These are phyloP conservation scores for Borostomias antarcticus DNA, from an alignment of 2,797 vertebrate species.

Conservation along the genomic window DNA sequence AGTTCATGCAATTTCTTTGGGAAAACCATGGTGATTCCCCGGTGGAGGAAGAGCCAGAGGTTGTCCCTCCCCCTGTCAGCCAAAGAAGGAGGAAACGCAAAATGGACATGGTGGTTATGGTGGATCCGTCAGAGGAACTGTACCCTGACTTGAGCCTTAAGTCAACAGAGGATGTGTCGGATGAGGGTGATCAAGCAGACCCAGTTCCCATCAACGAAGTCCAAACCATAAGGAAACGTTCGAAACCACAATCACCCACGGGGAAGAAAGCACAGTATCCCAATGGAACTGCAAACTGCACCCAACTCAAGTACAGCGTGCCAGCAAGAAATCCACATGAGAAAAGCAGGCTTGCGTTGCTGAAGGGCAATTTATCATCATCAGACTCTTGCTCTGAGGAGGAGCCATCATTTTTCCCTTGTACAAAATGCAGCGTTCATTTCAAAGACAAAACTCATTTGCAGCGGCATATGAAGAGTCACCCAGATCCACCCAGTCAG, in stretches of 20 bases:
- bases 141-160: conserved; percentile 71
- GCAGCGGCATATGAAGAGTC: conserved; percentile 90
- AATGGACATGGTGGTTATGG: conserved; percentile 95
- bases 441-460: conserved; percentile 93
- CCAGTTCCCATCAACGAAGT: conserved; percentile 75
- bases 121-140: conserved; percentile 89
- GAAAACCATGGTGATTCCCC: conserved; percentile 82
- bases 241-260: conserved; percentile 80
- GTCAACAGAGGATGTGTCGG: conserved; percentile 73
- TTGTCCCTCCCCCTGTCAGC: conserved; percentile 50
- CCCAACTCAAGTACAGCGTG: conserved; percentile 86
- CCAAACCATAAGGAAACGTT: conserved; percentile 79
- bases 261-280: conserved; percentile 79
- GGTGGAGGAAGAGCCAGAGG: conserved; percentile 73
- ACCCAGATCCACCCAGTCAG: conserved; percentile 84
- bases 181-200: conserved; percentile 71
- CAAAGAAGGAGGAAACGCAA: conserved; percentile 93
- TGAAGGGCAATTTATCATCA: conserved; percentile 80
- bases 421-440: conserved; percentile 92
- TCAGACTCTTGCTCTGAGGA: conserved; percentile 80
- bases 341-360: conserved; percentile 83
- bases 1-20: conserved; percentile 93
- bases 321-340: conserved; percentile 81
- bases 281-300: conserved; percentile 85
- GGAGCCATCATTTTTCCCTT: conserved; percentile 86